Base-by-base conservation (phyloP, 1,140 invertebrate species). In the Pogonus chalceus region DNA sequence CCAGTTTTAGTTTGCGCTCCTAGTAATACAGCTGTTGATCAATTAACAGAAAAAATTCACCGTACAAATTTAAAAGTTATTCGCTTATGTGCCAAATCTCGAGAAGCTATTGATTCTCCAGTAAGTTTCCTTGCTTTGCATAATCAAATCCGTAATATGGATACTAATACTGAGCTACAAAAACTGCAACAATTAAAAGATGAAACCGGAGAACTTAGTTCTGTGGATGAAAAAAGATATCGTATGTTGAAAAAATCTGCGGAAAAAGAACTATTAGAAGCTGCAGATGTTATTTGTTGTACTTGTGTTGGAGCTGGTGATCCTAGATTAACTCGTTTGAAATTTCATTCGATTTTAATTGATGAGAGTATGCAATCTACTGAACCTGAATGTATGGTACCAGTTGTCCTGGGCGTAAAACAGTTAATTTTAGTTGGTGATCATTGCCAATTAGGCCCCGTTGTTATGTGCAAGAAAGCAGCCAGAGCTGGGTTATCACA, bases 401-500 rank as follows among this genome's bases (percentile, higher is more conserved):
- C 97, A 0, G 95, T 99, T 0, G 92, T 99, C 0, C 74, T 98
- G 1, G 96, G 97, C n/a, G 95, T 94, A 7, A 88, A 95, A 65
- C 82, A 97, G 71, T 72, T 98, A 0, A 95, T 98, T 54, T 78
- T 99, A 0, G 96, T 99, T 1, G 96, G 97, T 1, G 96, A 99
- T 76, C 97, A 99, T 69, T 99, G 97, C 64, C 96, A 99, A 72
- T 76, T 99, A 22, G 95, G 96, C 0, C 96, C 96, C 0, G 95
- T 98, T 0, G 95, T 98, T 0, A 99, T 99, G 95, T 99, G 96
- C 72, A 99, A 99, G 70, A 98, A 98, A 70, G 96, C 97, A 0
- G 93, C 95, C 0, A 81, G 90, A 51, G 96, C 96, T 21, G 97
- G 97, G 0, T 79, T 99, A 1, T 95, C 92, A 0, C 96, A 99